Percentiles rank a stretch among this genome's conserved stretches.
These are phyloP conservation scores for Lumbricus terrestris DNA, from an alignment of 2,888 invertebrate genomes.

Conservation along the genomic window DNA sequence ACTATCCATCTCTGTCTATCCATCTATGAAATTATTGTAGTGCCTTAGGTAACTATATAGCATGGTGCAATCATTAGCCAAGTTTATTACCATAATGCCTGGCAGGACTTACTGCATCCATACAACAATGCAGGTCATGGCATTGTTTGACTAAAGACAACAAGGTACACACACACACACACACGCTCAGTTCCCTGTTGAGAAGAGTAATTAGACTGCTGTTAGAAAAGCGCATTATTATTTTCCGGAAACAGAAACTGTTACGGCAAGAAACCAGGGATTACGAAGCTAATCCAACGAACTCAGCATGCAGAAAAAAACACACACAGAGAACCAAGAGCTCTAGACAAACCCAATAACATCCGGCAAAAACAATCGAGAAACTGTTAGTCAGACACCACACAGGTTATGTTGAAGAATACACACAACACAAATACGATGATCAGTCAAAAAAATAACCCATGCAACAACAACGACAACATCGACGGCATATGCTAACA, in stretches of 20 bases:
- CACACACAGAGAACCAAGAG: not conserved
- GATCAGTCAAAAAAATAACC: not conserved
- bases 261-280: not conserved
- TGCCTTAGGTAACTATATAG: too few relatives aligned
- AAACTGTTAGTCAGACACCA: not conserved
- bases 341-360: slow-evolving; percentile 3
- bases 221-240: not conserved
- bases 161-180: not conserved
- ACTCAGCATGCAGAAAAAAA: not conserved
- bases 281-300: not conserved
- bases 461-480: slow-evolving; percentile 3
- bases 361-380: not conserved
- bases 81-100: not conserved
- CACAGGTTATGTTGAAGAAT: not conserved
- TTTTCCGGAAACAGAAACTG: not conserved
- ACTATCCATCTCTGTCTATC: too few relatives aligned
- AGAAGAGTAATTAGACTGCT: not conserved
- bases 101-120: not conserved
- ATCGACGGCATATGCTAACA: not conserved
- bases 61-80: not conserved
- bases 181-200: not conserved
- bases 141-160: not conserved
- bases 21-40: too few relatives aligned
- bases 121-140: not conserved
- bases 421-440: not conserved